phyloP scores from a whole-genome alignment of 2,113 vertebrate genomes.

The Xenopus tropicalis region DNA sequence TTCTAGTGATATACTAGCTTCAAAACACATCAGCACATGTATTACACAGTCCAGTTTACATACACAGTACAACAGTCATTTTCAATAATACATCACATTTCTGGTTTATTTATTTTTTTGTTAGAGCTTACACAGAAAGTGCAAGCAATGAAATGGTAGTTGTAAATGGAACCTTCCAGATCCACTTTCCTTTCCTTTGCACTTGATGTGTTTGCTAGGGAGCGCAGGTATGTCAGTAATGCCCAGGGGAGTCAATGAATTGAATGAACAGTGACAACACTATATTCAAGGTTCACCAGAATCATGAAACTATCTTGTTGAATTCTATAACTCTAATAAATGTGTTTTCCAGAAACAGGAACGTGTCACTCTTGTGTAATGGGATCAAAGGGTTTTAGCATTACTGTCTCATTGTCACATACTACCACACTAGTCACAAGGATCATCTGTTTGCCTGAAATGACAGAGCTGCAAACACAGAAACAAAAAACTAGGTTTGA shows the following conservation, averaged over 20 bases:
- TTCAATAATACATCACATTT: too few relatives aligned
- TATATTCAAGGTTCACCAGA: slow-evolving; percentile 34
- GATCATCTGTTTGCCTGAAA: slow-evolving; percentile 11
- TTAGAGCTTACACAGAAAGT: too few relatives aligned
- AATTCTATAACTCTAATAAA: slow-evolving; percentile 34
- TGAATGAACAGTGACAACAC: slow-evolving; percentile 39
- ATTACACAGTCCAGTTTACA: too few relatives aligned
- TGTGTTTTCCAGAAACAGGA: slow-evolving; percentile 30
- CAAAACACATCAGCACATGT: too few relatives aligned
- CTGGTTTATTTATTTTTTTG: too few relatives aligned
- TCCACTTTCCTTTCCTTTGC: slow-evolving; percentile 10
- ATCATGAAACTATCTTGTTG: slow-evolving; percentile 30
- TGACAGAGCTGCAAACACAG: neutral
- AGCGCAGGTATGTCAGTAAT: slow-evolving; percentile 24
- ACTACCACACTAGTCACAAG: slow-evolving; percentile 15
- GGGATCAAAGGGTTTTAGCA: slow-evolving; percentile 26
- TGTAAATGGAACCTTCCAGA: slow-evolving; percentile 32
- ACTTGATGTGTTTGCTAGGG: slow-evolving; percentile 16
- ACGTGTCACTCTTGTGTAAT: slow-evolving; percentile 22
- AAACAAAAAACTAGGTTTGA: neutral
- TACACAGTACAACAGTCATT: too few relatives aligned
- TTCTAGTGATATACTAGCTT: too few relatives aligned
- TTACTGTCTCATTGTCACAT: slow-evolving; percentile 26
- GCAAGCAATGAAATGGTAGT: slow-evolving; percentile 11
- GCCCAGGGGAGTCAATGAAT: slow-evolving; percentile 34